Percentiles rank a stretch among this genome's conserved stretches.
phyloP scores from a whole-genome alignment of 2,797 vertebrate genomes.

The Fistularia commersonii region DNA sequence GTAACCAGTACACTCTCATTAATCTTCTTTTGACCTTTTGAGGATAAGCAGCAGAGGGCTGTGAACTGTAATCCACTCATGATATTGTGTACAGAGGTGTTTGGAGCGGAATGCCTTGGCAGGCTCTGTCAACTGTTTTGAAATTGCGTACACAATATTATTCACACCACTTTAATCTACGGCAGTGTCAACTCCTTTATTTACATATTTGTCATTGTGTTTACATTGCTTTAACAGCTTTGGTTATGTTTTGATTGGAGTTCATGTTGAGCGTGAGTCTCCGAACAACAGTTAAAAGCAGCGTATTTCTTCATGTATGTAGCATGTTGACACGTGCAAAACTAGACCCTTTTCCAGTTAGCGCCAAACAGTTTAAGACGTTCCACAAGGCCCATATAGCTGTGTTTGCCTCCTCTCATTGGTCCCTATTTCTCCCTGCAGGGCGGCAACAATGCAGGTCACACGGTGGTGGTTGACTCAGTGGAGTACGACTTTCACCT shows the following conservation, averaged over 20 bases:
- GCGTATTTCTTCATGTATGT: slow-evolving; percentile 6
- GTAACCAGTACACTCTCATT: background rate
- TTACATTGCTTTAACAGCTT: slow-evolving; percentile 11
- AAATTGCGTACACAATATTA: background rate
- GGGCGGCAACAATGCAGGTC: slow-evolving; percentile 98
- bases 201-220: slow-evolving; percentile 7
- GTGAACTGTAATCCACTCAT: too few species aligned
- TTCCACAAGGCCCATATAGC: slow-evolving; percentile 1
- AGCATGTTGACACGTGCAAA: slow-evolving; percentile 42
- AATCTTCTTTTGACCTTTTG: too few species aligned
- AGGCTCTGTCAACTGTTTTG: background rate
- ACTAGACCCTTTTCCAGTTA: slow-evolving; percentile 16
- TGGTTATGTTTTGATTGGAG: slow-evolving; percentile 9
- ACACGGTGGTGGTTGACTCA: slow-evolving; percentile 96
- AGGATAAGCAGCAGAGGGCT: too few species aligned
- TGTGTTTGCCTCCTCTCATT: slow-evolving; percentile 18
- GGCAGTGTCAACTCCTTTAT: background rate
- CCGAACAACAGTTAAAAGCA: slow-evolving; percentile 18
- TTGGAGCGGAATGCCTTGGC: slow-evolving; percentile 1
- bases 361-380: slow-evolving; percentile 17
- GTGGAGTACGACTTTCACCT: slow-evolving; percentile 99
- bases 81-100: background rate
- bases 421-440: slow-evolving; percentile 39
- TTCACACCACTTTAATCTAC: background rate
- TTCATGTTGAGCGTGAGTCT: slow-evolving; percentile 7